Conservation (phyloP, 1,140 invertebrate species). For the Caligus rogercresseyi region DNA sequence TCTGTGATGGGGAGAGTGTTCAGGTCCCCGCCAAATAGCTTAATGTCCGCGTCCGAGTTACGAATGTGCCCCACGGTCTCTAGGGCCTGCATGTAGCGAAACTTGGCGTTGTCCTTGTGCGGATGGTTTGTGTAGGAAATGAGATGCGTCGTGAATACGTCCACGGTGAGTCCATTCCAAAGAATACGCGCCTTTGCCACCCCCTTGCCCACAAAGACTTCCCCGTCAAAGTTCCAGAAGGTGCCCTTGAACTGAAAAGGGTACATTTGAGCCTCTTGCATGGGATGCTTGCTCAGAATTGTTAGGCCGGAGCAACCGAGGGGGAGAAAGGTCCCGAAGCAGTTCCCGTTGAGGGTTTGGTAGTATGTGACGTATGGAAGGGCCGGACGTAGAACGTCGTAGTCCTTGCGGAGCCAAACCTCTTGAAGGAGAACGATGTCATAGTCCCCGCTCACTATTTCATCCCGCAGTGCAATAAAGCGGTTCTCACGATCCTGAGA, state of each 20-base stretch:
- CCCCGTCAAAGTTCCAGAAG: constrained; percentile 20
- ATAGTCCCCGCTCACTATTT: constrained; percentile 2
- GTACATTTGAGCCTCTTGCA: constrained; percentile 11
- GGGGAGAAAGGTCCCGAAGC: constrained; percentile 10
- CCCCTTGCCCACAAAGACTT: constrained; percentile 17
- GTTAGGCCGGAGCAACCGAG: constrained; percentile 18
- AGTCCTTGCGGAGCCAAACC: constrained; percentile 12
- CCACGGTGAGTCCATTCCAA: background rate
- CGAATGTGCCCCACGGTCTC: constrained; percentile 1
- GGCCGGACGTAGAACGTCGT: constrained; percentile 7
- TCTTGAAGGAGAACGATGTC: constrained; percentile 17
- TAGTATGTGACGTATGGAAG: constrained; percentile 15
- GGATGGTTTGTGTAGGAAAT: constrained; percentile 17
- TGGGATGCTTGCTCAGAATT: constrained; percentile 13
- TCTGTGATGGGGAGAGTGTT: constrained; percentile 5
- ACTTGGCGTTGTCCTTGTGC: constrained; percentile 2
- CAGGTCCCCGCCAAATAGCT: constrained; percentile 18
- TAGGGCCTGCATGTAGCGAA: constrained; percentile 9
- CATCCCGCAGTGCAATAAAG: constrained; percentile 7
- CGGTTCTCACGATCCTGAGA: background rate
- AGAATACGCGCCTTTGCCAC: constrained; percentile 11
- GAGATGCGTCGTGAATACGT: constrained; percentile 19
- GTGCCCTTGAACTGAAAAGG: constrained; percentile 7
- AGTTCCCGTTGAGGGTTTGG: constrained; percentile 9
- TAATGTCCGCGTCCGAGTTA: constrained; percentile 15